These are phyloP conservation scores for Gambusia yucatana DNA, from an alignment of 2,797 vertebrate genomes.

Conservation along the genomic window DNA sequence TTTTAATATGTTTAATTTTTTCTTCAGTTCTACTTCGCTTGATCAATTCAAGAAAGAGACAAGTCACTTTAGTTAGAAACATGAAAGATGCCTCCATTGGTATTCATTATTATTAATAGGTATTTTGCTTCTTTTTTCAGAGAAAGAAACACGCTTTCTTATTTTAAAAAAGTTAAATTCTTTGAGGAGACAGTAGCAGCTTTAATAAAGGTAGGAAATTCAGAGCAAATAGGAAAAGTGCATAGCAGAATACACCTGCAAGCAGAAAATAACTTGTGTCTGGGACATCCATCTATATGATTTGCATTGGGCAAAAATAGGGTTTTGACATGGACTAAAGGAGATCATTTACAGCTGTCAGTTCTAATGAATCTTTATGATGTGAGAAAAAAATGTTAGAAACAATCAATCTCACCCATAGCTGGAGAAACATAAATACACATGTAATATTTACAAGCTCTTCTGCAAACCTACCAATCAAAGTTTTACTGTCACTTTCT, in stretches of 20 bases:
- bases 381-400: conserved; percentile 25
- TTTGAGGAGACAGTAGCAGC: conserved; percentile 24
- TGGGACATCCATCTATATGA: conserved; percentile 55
- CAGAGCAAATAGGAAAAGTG: conserved; percentile 17
- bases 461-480: background rate
- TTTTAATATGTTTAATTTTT: background rate
- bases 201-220: conserved; percentile 42
- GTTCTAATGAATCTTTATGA: conserved; percentile 62
- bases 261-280: conserved; percentile 24
- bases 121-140: background rate
- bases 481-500: background rate
- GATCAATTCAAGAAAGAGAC: conserved; percentile 34
- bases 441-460: background rate
- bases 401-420: conserved; percentile 28
- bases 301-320: conserved; percentile 34
- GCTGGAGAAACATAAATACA: background rate
- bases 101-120: background rate
- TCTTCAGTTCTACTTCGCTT: conserved; percentile 16
- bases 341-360: conserved; percentile 63
- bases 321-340: conserved; percentile 49
- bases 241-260: conserved; percentile 21
- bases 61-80: conserved; percentile 13
- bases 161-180: background rate
- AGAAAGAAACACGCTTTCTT: background rate
- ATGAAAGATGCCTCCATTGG: background rate